phyloP scores from a whole-genome alignment of 2,888 invertebrate species.

The Chrysodeixis includens region DNA sequence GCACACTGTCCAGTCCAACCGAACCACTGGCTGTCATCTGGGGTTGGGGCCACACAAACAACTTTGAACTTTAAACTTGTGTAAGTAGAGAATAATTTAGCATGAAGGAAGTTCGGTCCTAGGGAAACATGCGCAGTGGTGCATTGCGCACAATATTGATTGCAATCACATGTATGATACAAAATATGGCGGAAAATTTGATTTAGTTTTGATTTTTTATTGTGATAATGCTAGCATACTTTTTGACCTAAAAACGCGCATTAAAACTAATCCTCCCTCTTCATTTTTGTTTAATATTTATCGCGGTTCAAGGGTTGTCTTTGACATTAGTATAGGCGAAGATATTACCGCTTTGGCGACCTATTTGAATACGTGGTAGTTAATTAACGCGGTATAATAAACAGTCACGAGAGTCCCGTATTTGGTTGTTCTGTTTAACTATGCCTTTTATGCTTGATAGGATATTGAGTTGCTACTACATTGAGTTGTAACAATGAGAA shows the following conservation, averaged over 20 bases:
- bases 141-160: slow-evolving; percentile 88
- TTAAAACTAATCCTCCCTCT: neutral
- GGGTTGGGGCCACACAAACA: slow-evolving; percentile 45
- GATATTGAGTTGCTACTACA: neutral
- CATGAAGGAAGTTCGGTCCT: slow-evolving; percentile 44
- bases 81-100: slow-evolving; percentile 55
- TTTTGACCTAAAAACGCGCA: neutral
- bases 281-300: neutral
- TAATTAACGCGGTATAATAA: neutral
- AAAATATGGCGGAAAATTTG: slow-evolving; percentile 83
- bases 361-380: neutral
- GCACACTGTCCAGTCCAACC: slow-evolving; percentile 77
- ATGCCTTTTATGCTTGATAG: neutral
- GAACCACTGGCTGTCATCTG: slow-evolving; percentile 80
- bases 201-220: slow-evolving; percentile 62
- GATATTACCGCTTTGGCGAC: neutral
- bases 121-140: slow-evolving; percentile 85
- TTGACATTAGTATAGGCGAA: neutral
- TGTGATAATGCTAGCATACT: slow-evolving; percentile 23
- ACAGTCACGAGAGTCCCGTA: neutral
- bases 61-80: slow-evolving; percentile 23
- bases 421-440: neutral
- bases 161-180: slow-evolving; percentile 80
- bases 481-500: neutral
- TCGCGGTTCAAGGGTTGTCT: neutral